Percentiles rank a stretch among this genome's conserved stretches.
Evolutionary conservation across 2,888 invertebrate genomes (phyloP).

Genomic region (Hermaeophaga mercurialis): DNA sequence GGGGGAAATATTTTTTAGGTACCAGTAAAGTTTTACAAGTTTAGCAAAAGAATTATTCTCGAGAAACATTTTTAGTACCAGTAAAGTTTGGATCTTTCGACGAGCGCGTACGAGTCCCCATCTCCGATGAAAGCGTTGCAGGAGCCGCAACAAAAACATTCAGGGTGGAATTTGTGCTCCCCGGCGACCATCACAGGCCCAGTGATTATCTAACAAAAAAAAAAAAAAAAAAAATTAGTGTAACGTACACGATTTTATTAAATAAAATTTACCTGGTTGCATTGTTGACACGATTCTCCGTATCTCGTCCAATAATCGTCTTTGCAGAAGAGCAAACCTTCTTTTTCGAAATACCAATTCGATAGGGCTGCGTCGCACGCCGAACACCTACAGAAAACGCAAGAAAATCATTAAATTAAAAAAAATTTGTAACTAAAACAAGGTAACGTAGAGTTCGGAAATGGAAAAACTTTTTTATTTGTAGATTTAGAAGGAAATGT

Average conservation of each 20-base stretch:
- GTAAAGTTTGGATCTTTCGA: conserved; percentile 88
- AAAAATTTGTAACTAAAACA: too few species aligned
- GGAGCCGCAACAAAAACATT: conserved; percentile 87
- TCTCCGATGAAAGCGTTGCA: conserved; percentile 88
- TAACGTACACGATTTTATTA: conserved; percentile 6
- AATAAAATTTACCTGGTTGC: conserved; percentile 69
- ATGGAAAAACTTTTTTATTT: too few species aligned
- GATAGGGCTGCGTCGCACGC: conserved; percentile 85
- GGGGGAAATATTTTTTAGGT: too few species aligned
- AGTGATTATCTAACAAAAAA: conserved; percentile 63
- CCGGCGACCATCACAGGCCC: conserved; percentile 96
- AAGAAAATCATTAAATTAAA: too few species aligned
- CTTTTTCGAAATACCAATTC: conserved; percentile 93
- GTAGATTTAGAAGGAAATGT: too few species aligned
- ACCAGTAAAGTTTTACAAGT: too few species aligned
- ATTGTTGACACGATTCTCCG: conserved; percentile 89
- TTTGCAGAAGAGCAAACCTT: conserved; percentile 86
- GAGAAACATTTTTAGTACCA: too few species aligned
- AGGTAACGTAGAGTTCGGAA: too few species aligned
- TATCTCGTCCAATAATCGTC: conserved; percentile 87
- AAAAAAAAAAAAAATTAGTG: conserved; percentile 24
- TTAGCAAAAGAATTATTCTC: too few species aligned
- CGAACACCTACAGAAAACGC: conserved; percentile 75
- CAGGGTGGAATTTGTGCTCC: conserved; percentile 93
- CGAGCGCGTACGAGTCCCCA: conserved; percentile 88